These are phyloP conservation scores for Gulo gulo DNA, from an alignment of 2,113 vertebrate species.

Conservation along the genomic window DNA sequence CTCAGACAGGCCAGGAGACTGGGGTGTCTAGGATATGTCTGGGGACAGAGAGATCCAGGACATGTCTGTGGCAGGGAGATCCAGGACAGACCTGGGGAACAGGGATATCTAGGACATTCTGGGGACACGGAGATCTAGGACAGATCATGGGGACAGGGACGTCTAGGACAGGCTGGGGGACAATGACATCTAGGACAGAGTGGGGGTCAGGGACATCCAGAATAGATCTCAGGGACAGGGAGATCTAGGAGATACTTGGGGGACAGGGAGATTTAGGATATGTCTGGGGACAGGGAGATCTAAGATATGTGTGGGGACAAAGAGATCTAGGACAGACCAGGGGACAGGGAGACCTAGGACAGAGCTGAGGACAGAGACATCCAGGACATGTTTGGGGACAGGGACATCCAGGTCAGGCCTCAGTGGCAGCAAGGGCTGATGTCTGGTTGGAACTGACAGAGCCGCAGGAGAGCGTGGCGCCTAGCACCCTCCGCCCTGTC, in stretches of 20 bases:
- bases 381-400: background rate
- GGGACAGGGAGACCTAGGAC: background rate
- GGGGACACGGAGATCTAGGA: background rate
- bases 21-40: background rate
- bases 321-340: background rate
- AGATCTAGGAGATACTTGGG: background rate
- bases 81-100: background rate
- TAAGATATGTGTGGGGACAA: no score
- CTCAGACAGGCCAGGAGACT: background rate
- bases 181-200: background rate
- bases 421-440: no score
- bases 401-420: background rate
- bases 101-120: background rate
- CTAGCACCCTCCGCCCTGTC: no score
- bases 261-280: background rate
- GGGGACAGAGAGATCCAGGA: background rate
- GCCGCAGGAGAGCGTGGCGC: no score
- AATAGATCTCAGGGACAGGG: background rate
- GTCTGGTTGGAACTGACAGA: no score
- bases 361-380: background rate
- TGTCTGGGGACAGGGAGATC: background rate
- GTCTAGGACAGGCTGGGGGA: background rate
- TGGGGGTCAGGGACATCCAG: background rate
- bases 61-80: background rate
- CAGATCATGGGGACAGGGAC: background rate